phyloP scores from a whole-genome alignment of 2,113 vertebrate species.

The Heterochromis multidens region DNA sequence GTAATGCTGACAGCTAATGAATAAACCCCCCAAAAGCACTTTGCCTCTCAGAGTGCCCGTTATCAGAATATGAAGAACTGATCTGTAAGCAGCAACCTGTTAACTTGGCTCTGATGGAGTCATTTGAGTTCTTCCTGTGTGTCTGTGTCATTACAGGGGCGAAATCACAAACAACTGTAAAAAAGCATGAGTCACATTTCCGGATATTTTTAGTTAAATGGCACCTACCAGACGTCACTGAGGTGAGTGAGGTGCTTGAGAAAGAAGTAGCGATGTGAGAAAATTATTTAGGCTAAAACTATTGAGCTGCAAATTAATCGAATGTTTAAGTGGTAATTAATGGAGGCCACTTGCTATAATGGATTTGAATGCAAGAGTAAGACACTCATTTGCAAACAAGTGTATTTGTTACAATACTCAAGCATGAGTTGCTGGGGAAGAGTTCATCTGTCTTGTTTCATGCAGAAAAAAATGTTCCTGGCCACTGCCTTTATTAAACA shows the following conservation, averaged over 20 bases:
- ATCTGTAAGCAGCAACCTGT: conserved; percentile 29
- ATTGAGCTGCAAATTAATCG: background rate
- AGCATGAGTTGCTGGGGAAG: background rate
- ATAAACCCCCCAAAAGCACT: conserved; percentile 15
- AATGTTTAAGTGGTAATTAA: background rate
- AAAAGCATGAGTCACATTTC: background rate
- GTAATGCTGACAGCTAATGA: conserved; percentile 38
- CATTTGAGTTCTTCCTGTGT: background rate
- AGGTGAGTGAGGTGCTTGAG: background rate
- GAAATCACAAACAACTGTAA: background rate
- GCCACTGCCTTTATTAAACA: background rate
- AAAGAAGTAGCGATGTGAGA: background rate
- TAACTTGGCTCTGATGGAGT: background rate
- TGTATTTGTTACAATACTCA: background rate
- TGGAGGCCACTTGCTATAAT: background rate
- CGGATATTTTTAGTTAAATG: background rate
- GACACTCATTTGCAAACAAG: background rate
- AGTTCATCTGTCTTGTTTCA: background rate
- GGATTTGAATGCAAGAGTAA: background rate
- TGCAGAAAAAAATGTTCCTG: background rate
- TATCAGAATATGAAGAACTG: conserved; percentile 1
- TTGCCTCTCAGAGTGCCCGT: conserved; percentile 13
- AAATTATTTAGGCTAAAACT: background rate
- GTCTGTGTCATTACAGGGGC: background rate
- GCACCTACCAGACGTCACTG: background rate